Evolutionary conservation across 2,113 vertebrate species (phyloP).

Genomic region (Megaptera novaeangliae): DNA sequence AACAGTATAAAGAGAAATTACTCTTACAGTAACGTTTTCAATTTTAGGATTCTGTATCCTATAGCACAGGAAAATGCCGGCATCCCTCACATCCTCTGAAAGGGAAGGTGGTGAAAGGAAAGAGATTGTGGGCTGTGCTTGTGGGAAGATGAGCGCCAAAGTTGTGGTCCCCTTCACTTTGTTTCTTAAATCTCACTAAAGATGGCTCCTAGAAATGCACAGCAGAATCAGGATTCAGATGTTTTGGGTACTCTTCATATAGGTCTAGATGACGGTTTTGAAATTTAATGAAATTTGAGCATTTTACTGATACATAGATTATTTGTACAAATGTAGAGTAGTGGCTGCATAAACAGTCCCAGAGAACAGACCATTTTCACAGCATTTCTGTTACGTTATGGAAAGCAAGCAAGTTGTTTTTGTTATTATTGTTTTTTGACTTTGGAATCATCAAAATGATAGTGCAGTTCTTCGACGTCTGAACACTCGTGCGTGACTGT

Average conservation of each 20-base stretch:
- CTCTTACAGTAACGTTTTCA: not conserved
- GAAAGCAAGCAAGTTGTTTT: not conserved
- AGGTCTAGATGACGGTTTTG: not conserved
- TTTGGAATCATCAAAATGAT: not conserved
- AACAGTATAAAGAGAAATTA: not conserved
- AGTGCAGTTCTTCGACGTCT: not conserved
- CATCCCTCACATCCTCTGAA: not conserved
- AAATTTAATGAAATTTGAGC: not conserved
- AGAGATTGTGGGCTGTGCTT: too few species aligned
- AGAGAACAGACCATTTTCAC: not conserved
- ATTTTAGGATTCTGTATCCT: not conserved
- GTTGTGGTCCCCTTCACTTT: not conserved
- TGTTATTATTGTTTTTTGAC: not conserved
- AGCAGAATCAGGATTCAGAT: not conserved
- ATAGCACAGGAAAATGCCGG: rapidly evolving
- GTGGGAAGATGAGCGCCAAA: too few species aligned
- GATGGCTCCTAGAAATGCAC: not conserved
- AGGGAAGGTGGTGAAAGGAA: not conserved
- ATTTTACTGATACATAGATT: not conserved
- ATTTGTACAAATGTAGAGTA: not conserved
- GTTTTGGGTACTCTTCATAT: not conserved
- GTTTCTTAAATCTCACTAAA: not conserved
- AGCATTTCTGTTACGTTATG: not conserved
- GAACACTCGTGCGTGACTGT: not conserved
- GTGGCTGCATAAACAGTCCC: not conserved